These are phyloP conservation scores for Linnaemya vulpina DNA, from an alignment of 2,888 invertebrate species.

Conservation along the genomic window DNA sequence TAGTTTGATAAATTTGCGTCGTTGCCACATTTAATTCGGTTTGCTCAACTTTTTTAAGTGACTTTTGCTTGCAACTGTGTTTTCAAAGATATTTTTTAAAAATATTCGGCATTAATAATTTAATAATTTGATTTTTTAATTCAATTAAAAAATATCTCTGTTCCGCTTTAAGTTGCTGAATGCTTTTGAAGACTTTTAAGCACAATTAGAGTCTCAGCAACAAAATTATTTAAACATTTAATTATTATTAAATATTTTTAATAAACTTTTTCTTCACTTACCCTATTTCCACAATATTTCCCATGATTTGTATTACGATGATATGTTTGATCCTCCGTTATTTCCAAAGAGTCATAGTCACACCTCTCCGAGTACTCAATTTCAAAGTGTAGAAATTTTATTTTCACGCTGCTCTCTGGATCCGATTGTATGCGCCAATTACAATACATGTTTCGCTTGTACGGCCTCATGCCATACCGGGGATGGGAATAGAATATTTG, in stretches of 20 bases:
- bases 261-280: slow-evolving; percentile 83
- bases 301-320: slow-evolving; percentile 87
- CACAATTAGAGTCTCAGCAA: no score
- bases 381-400: slow-evolving; percentile 90
- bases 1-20: no score
- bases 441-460: slow-evolving; percentile 94
- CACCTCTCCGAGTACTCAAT: slow-evolving; percentile 95
- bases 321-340: slow-evolving; percentile 89
- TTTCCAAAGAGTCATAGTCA: slow-evolving; percentile 96
- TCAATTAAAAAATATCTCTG: no score
- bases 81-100: no score
- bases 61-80: no score
- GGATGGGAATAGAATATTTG: slow-evolving; percentile 97
- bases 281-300: slow-evolving; percentile 93
- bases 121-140: no score
- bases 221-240: no score
- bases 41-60: no score
- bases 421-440: slow-evolving; percentile 97
- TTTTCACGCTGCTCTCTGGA: slow-evolving; percentile 90
- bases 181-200: no score
- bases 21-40: no score
- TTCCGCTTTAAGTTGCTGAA: no score
- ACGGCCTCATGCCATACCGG: slow-evolving; percentile 94
- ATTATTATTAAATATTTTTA: not conserved
- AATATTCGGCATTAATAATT: no score